Conservation (phyloP, 1,140 invertebrate genomes). For the Nixonia krombeini region DNA sequence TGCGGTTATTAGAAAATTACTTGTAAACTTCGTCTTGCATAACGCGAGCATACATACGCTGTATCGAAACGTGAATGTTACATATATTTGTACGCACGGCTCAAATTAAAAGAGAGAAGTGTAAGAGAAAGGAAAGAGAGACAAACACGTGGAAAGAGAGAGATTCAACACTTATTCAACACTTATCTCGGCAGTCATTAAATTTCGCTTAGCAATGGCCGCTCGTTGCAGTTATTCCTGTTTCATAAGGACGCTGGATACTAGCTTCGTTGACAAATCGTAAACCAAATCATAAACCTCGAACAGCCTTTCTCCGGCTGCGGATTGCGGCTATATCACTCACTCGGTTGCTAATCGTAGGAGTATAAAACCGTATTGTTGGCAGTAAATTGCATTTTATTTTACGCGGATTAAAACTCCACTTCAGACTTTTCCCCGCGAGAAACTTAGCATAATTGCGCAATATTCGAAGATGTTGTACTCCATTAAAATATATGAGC, state of each 20-base stretch:
- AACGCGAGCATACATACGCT: background rate
- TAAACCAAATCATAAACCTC: constrained; percentile 51
- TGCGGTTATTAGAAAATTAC: background rate
- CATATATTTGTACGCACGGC: constrained; percentile 15
- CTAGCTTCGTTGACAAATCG: constrained; percentile 51
- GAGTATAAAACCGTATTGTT: constrained; percentile 31
- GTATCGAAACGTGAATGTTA: constrained; percentile 19
- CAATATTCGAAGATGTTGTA: too few relatives aligned
- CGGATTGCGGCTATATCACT: constrained; percentile 29
- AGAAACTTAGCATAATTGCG: too few relatives aligned
- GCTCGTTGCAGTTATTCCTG: constrained; percentile 43
- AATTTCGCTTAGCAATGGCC: constrained; percentile 47
- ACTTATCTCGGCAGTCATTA: constrained; percentile 49
- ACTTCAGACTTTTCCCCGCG: background rate
- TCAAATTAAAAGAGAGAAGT: background rate
- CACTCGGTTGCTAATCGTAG: constrained; percentile 26
- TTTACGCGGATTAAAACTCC: constrained; percentile 26
- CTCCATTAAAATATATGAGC: too few relatives aligned
- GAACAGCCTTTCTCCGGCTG: constrained; percentile 38
- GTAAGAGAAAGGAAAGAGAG: constrained; percentile 3
- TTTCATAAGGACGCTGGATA: constrained; percentile 44
- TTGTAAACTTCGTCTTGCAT: background rate
- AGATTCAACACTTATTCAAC: constrained; percentile 42
- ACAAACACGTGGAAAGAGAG: constrained; percentile 29
- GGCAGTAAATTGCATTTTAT: constrained; percentile 33